phyloP scores from a whole-genome alignment of 1,140 invertebrate genomes.

The Drosophila auraria region DNA sequence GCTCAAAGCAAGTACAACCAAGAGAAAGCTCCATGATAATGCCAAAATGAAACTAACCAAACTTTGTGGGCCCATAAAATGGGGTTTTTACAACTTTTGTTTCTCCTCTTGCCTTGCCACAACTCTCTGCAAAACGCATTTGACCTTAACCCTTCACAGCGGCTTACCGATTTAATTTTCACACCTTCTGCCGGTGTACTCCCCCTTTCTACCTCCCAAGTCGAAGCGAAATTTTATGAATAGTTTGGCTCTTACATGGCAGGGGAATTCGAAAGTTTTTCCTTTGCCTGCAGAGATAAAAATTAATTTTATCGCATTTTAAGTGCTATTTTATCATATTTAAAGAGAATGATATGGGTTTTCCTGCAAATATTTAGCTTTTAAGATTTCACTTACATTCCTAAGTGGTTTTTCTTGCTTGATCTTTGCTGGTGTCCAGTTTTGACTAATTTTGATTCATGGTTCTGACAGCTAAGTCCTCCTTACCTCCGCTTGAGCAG shows the following conservation, averaged over 20 bases:
- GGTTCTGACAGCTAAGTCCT: neutral
- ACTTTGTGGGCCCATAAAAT: constrained; percentile 19
- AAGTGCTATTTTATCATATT: no score
- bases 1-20: neutral
- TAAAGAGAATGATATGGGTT: no score
- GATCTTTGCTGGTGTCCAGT: neutral
- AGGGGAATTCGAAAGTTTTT: constrained; percentile 1
- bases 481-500: constrained; percentile 16
- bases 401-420: neutral
- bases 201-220: neutral
- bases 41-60: constrained; percentile 9
- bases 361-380: neutral
- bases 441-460: constrained; percentile 14
- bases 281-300: neutral
- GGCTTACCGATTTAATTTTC: constrained; percentile 3
- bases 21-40: neutral
- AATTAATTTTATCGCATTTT: neutral
- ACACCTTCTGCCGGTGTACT: constrained; percentile 4
- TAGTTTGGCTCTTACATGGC: neutral
- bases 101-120: neutral
- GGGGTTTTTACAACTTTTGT: constrained; percentile 17
- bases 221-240: constrained; percentile 4
- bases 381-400: neutral
- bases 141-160: constrained; percentile 29
- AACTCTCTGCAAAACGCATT: constrained; percentile 1